Percentiles rank a stretch among this genome's conserved stretches.
Conservation (phyloP, 2,888 invertebrate species). For the Xestia ashworthii region DNA sequence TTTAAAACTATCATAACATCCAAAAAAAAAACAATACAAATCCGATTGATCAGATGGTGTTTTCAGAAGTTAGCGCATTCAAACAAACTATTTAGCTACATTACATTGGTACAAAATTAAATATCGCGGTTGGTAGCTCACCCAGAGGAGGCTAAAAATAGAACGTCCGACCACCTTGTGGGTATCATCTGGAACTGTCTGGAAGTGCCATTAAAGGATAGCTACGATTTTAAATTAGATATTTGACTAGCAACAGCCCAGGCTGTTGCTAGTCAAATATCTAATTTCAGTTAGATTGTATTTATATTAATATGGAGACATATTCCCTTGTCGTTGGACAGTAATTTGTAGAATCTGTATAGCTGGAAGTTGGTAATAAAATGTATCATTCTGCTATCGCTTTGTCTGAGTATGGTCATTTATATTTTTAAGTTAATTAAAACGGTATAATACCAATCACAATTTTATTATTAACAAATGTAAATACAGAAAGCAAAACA, state of each 20-base stretch:
- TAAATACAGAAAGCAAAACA: no score
- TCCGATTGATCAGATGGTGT: not conserved
- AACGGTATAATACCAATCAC: no score
- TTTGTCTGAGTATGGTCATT: not conserved
- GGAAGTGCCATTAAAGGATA: not conserved
- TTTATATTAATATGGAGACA: not conserved
- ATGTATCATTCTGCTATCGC: no score
- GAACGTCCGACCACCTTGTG: not conserved
- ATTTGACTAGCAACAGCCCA: not conserved
- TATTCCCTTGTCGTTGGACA: not conserved
- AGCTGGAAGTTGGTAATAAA: not conserved
- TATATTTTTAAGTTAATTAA: no score
- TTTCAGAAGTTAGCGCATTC: not conserved
- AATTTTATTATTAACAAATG: no score
- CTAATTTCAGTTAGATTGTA: not conserved
- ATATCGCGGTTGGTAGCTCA: not conserved
- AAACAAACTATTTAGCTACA: not conserved
- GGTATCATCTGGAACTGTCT: constrained; percentile 7
- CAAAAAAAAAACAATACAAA: no score
- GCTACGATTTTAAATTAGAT: constrained; percentile 8
- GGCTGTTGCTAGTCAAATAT: no score
- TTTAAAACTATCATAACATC: no score
- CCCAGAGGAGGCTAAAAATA: not conserved
- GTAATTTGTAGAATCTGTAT: not conserved
- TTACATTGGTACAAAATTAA: not conserved